Evolutionary conservation across 2,888 invertebrate species (phyloP).

Genomic region (Xestia c-nigrum): DNA sequence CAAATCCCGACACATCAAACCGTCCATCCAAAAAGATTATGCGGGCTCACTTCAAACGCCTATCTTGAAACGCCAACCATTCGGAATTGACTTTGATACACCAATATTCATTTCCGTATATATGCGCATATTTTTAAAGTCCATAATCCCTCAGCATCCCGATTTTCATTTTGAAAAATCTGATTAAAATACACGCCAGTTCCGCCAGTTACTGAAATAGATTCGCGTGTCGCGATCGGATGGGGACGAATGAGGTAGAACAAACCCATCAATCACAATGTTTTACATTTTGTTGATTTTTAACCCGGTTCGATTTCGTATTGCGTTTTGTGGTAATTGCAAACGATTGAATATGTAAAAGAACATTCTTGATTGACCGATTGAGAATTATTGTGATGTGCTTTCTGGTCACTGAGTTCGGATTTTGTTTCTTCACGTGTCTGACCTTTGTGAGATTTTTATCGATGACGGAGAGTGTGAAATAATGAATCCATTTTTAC

Average conservation of each 20-base stretch:
- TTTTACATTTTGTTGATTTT: slow-evolving; percentile 67
- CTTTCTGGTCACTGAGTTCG: slow-evolving; percentile 17
- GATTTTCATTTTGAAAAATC: slow-evolving; percentile 65
- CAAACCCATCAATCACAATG: slow-evolving; percentile 75
- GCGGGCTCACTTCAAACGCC: slow-evolving; percentile 59
- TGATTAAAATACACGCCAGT: slow-evolving; percentile 71
- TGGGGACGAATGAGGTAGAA: slow-evolving; percentile 75
- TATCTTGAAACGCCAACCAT: slow-evolving; percentile 61
- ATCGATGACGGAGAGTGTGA: not conserved
- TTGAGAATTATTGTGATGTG: slow-evolving; percentile 38
- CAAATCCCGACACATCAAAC: slow-evolving; percentile 64
- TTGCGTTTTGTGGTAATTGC: slow-evolving; percentile 60
- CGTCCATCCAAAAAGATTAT: slow-evolving; percentile 62
- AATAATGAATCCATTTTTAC: not conserved
- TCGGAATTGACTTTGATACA: slow-evolving; percentile 60
- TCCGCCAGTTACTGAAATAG: slow-evolving; percentile 72
- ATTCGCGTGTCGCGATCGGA: slow-evolving; percentile 70
- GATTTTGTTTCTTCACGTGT: slow-evolving; percentile 12
- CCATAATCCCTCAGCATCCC: slow-evolving; percentile 51
- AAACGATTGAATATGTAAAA: slow-evolving; percentile 54
- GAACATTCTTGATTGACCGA: slow-evolving; percentile 50
- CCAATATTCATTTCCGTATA: slow-evolving; percentile 41
- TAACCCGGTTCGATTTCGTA: slow-evolving; percentile 62
- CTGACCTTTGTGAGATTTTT: not conserved
- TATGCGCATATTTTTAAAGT: slow-evolving; percentile 52